Evolutionary conservation across 2,113 vertebrate genomes (phyloP).

Genomic region (Amia ocellicauda): DNA sequence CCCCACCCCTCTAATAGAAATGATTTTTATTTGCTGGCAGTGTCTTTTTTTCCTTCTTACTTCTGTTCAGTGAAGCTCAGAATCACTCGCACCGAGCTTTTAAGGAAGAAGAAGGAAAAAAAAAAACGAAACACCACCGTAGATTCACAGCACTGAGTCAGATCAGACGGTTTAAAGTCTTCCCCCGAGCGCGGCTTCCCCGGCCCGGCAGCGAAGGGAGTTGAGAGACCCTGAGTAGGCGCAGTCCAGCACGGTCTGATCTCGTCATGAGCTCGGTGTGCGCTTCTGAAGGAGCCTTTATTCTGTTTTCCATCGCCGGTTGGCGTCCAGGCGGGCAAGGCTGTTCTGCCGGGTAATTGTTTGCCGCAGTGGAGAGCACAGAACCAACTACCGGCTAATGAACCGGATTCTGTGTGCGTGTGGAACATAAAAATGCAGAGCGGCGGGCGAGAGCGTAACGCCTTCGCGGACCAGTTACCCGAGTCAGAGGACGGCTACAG

Average conservation of each 20-base stretch:
- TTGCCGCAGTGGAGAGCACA: neutral
- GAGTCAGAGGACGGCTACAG: no score
- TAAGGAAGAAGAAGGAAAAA: no score
- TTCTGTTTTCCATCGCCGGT: neutral
- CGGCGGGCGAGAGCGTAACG: no score
- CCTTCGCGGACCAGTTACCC: no score
- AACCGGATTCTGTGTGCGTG: neutral
- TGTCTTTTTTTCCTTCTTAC: neutral
- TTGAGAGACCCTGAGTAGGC: neutral
- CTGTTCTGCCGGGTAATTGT: neutral
- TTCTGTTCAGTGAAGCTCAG: neutral
- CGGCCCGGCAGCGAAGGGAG: neutral
- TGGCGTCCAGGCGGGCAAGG: neutral
- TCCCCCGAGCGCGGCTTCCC: neutral
- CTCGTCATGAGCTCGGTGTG: neutral
- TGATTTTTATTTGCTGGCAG: neutral
- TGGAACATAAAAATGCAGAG: no score
- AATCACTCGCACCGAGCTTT: neutral
- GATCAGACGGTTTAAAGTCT: conserved; percentile 1
- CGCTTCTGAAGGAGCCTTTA: neutral
- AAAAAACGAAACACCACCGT: neutral
- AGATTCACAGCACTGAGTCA: neutral
- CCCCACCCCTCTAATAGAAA: neutral
- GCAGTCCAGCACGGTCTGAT: neutral
- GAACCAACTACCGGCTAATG: neutral